Evolutionary conservation across 2,113 vertebrate genomes (phyloP), one percentile per base, ranked within the genome.

Genomic region (Trichomycterus rosablanca): DNA sequence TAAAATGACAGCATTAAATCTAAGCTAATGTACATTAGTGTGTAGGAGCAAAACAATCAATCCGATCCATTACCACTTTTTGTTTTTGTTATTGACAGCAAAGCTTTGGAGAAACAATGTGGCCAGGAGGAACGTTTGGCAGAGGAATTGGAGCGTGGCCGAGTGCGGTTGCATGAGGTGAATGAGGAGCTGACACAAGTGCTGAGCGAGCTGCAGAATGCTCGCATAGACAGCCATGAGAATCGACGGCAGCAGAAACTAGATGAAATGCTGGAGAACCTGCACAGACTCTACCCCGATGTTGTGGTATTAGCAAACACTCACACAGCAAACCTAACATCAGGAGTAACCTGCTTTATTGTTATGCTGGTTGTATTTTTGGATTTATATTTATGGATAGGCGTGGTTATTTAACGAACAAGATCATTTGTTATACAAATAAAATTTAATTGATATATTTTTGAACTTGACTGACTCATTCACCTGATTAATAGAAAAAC

Each of bases 161-260:
- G 68, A n/a, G 39, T 46, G 45, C 82, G 90, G 37, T 82, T 78
- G 24, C 59, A 76, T 64, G 84, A 90, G 79, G 79, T 95, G 50
- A 91, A 92, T 1, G 71, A 85, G 72, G 89, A 97, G 63, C 67
- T 97, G 70, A 80, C 62, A 1, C 72, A 66, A 75, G 79, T 89
- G 45, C 71, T 80, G 66, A 76, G 67, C 52, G 91, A 97, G 10
- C 75, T 98, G 50, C 84, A 89, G 35, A 90, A 81, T 19, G 95
- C 93, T 24, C 81, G 74, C 15, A 81, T 96, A 12, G 93, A 97
- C 52, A 87, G 53, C 30, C 91, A 92, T 0, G 95, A 99, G 66
- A 91, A 86, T 42, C 88, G 63, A 16, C 76, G 88, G 0, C 86
- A 92, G 63, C 86, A 85, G 70, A 90, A 75, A 76, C 90, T 81